Percentiles rank a stretch among this genome's conserved stretches.
phyloP scores from a whole-genome alignment of 2,113 vertebrate species.

The Ardeotis arabs region DNA sequence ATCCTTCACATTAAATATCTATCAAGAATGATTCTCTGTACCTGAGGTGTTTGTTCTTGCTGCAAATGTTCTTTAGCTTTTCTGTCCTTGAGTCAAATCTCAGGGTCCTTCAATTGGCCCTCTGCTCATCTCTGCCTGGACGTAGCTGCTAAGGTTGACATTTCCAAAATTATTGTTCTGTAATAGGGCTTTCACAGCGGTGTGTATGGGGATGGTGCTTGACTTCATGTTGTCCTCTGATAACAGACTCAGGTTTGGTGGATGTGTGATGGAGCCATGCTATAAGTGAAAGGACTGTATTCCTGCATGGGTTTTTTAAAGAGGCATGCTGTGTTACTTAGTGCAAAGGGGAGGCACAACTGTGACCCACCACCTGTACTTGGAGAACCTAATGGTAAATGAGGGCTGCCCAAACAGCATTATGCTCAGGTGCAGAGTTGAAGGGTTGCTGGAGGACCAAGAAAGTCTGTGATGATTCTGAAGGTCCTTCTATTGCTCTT shows the following conservation, averaged over 20 bases:
- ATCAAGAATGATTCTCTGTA: neutral
- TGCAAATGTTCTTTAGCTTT: neutral
- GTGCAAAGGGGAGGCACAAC: neutral
- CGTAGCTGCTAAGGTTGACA: neutral
- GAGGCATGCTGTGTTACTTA: neutral
- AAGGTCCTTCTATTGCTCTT: neutral
- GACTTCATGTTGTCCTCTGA: neutral
- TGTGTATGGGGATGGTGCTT: neutral
- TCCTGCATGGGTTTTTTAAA: neutral
- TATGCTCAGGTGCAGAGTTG: neutral
- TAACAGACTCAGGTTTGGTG: neutral
- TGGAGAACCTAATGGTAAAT: neutral
- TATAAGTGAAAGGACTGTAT: neutral
- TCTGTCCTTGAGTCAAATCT: neutral
- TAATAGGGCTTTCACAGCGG: neutral
- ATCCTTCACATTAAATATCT: slow-evolving; percentile 4
- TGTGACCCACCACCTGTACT: neutral
- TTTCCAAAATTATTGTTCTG: neutral
- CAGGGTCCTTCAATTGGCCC: neutral
- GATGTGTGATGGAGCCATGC: neutral
- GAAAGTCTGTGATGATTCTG: neutral
- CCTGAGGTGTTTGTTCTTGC: neutral
- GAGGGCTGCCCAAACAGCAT: neutral
- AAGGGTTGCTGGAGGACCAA: neutral
- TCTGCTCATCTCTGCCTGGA: neutral